Conservation (phyloP, 1,140 invertebrate genomes). For the Neodiprion virginianus region DNA sequence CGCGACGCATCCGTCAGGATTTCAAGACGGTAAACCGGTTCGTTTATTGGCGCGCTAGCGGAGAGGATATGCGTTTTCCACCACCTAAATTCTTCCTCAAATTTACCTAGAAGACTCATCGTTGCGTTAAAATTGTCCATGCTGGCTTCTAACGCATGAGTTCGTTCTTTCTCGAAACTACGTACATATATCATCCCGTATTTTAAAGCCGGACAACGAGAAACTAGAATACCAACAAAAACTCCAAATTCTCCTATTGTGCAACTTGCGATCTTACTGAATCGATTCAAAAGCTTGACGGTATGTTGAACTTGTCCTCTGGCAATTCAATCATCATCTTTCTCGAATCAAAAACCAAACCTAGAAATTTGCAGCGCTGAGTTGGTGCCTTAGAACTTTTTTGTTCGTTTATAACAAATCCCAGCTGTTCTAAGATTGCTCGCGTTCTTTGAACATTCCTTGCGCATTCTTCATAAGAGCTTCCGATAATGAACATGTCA, state of each 20-base stretch:
- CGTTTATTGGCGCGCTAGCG: not conserved
- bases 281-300: too few relatives aligned
- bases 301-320: too few relatives aligned
- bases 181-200: not conserved
- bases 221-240: not conserved
- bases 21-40: not conserved
- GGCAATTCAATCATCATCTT: too few relatives aligned
- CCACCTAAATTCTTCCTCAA: not conserved
- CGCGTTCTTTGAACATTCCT: conserved; percentile 1
- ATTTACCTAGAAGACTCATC: not conserved
- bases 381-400: not conserved
- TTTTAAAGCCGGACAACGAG: not conserved
- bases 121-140: not conserved
- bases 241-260: too few relatives aligned
- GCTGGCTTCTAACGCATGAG: not conserved
- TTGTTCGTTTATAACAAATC: not conserved
- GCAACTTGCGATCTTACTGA: too few relatives aligned
- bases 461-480: conserved; percentile 9
- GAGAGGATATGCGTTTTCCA: not conserved
- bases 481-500: conserved; percentile 15
- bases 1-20: conserved; percentile 15
- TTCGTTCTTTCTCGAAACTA: not conserved
- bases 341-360: too few relatives aligned
- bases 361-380: not conserved
- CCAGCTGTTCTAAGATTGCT: not conserved